Evolutionary conservation across 2,113 vertebrate species (phyloP).

Genomic region (Alethe diademata): DNA sequence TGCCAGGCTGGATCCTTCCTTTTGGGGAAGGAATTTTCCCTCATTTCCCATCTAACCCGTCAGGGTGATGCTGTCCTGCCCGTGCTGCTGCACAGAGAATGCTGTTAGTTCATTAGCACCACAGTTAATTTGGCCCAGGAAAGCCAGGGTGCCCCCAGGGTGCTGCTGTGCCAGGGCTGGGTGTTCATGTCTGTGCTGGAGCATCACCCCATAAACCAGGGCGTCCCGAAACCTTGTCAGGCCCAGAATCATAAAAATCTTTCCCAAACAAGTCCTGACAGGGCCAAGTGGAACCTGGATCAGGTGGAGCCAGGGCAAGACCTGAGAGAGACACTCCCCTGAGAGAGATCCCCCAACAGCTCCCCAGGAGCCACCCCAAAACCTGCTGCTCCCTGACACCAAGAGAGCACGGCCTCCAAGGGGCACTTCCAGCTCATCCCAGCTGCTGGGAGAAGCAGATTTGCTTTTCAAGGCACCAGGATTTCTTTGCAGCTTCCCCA

Average conservation of each 20-base stretch:
- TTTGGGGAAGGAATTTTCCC: background rate
- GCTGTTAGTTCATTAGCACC: accelerated
- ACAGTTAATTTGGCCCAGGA: background rate
- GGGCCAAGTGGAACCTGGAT: accelerated
- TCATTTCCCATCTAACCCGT: accelerated
- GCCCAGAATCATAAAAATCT: background rate
- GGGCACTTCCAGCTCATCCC: background rate
- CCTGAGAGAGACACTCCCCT: background rate
- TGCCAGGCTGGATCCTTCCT: background rate
- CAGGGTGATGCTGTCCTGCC: background rate
- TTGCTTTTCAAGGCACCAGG: background rate
- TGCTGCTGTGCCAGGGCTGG: background rate
- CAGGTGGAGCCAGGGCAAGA: accelerated
- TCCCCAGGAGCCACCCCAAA: background rate
- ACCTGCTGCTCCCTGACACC: background rate
- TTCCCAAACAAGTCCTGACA: background rate
- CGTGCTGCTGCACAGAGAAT: accelerated
- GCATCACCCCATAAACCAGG: background rate
- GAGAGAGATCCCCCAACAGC: background rate
- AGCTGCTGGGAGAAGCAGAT: background rate
- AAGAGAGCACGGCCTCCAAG: background rate
- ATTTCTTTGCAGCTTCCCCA: background rate
- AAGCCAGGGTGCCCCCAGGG: accelerated
- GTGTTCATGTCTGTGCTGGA: background rate
- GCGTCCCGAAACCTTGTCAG: background rate